Evolutionary conservation across 2,888 invertebrate genomes (phyloP).

Genomic region (Drosophila mulleri): DNA sequence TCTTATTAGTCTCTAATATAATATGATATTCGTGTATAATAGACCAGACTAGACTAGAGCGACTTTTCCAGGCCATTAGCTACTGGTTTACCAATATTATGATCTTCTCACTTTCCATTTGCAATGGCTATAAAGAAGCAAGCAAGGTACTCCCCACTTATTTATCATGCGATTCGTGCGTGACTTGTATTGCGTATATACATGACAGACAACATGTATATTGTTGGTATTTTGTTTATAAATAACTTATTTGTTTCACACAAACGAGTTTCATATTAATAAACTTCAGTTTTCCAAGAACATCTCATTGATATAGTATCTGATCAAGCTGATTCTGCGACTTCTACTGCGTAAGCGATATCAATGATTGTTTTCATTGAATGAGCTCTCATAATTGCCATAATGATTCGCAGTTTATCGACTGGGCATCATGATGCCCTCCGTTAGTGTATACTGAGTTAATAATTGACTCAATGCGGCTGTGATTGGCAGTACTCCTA

Average conservation of each 20-base stretch:
- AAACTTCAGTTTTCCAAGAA: background rate
- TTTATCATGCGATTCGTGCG: background rate
- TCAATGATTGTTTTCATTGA: too few relatives aligned
- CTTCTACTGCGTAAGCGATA: background rate
- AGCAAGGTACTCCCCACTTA: background rate
- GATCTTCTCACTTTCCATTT: background rate
- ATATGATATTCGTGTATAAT: background rate
- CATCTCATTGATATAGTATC: background rate
- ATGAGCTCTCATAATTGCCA: too few relatives aligned
- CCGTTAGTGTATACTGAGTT: conserved; percentile 1
- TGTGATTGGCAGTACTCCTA: conserved; percentile 33
- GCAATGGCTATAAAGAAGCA: background rate
- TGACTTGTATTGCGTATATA: background rate
- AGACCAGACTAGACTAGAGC: too few relatives aligned
- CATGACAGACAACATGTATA: background rate
- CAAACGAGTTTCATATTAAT: background rate
- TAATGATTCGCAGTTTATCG: background rate
- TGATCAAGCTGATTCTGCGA: background rate
- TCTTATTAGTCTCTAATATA: background rate
- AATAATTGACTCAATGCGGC: conserved; percentile 25
- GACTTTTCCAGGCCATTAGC: background rate
- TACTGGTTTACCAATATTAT: background rate
- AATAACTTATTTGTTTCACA: background rate
- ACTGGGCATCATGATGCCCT: background rate
- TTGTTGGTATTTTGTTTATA: background rate